Percentiles rank a stretch among this genome's conserved stretches.
Conservation (phyloP, 2,888 invertebrate species). For the Lypha dubia region DNA sequence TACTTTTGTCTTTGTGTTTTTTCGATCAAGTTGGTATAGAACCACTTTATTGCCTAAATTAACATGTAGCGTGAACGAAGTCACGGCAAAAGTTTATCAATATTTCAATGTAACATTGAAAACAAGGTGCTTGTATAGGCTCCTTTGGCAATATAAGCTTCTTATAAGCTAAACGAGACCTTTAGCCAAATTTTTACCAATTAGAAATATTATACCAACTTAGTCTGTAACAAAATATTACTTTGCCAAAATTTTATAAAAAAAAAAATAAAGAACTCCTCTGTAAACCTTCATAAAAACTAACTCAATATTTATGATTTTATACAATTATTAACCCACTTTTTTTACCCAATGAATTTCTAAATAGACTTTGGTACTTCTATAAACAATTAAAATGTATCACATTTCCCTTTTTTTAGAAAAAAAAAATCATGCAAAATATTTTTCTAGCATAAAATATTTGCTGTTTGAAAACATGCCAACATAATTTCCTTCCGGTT, state of each 20-base stretch:
- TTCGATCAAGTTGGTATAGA: too few species aligned
- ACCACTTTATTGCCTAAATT: too few species aligned
- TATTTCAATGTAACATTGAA: too few species aligned
- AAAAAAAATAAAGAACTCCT: too few species aligned
- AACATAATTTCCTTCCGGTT: slow-evolving; percentile 64
- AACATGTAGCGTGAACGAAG: too few species aligned
- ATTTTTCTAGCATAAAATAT: neutral
- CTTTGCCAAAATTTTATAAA: neutral
- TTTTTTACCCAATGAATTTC: slow-evolving; percentile 28
- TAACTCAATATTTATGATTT: neutral
- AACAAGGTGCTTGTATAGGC: too few species aligned
- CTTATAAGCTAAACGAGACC: too few species aligned
- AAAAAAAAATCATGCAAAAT: slow-evolving; percentile 11
- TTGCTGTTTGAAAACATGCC: slow-evolving; percentile 62
- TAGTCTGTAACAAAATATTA: neutral
- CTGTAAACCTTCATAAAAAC: neutral
- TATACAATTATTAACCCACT: neutral
- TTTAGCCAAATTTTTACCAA: neutral
- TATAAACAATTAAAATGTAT: too few species aligned
- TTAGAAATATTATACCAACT: neutral
- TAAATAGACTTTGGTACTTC: slow-evolving; percentile 24
- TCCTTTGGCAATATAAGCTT: too few species aligned
- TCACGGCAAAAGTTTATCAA: too few species aligned
- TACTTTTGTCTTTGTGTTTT: too few species aligned
- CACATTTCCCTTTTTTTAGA: neutral